Conservation (phyloP, 2,797 vertebrate genomes). For the Hypotaenidia philippensis region DNA sequence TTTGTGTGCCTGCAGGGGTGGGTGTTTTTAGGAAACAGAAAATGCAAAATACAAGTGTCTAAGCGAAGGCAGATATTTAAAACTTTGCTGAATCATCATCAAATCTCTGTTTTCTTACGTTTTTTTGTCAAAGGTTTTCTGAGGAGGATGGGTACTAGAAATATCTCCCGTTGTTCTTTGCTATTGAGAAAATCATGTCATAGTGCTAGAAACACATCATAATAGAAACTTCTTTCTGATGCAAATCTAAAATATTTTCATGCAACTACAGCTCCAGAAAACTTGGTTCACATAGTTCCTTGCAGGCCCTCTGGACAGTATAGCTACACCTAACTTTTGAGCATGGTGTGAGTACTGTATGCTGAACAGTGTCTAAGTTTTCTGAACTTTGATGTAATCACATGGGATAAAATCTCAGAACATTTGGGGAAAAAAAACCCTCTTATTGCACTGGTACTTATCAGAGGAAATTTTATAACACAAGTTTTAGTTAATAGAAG, state of each 20-base stretch:
- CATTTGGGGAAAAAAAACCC: background rate
- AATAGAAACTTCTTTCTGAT: background rate
- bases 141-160: background rate
- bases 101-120: background rate
- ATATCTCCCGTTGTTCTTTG: background rate
- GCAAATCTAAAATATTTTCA: background rate
- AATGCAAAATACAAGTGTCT: background rate
- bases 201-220: background rate
- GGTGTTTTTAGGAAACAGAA: background rate
- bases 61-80: background rate
- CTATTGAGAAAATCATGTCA: background rate
- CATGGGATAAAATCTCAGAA: background rate
- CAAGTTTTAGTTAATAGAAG: background rate
- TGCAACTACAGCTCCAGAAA: background rate
- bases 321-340: background rate
- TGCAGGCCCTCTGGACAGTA: background rate
- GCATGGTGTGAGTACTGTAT: background rate
- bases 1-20: background rate
- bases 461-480: background rate
- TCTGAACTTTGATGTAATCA: background rate
- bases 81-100: background rate
- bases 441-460: background rate
- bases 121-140: background rate
- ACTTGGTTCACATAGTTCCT: background rate
- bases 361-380: background rate